Evolutionary conservation across 2,113 vertebrate genomes (phyloP), one percentile per base, ranked within the genome.

Genomic region (Leptobrachium ailaonicum): DNA sequence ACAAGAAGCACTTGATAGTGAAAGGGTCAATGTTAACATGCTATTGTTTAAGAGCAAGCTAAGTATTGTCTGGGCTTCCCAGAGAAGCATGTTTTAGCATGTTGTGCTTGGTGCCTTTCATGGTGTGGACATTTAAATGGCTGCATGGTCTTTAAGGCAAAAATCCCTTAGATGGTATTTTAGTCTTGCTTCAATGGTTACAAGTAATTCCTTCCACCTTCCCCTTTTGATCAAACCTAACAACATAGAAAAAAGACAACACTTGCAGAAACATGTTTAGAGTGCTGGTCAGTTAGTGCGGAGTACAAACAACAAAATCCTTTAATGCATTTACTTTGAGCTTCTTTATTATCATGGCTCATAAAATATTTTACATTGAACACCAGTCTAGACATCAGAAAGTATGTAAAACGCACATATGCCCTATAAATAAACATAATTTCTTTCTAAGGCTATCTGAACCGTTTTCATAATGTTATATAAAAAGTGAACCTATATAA

Each of bases 151-250:
- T 72, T 72, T n/a, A 72, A 13, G n/a, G 62, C 12, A 79, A 45
- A 14, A 47, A 50, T 43, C 44, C 10, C 50, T 79, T 79, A 66
- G 45, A 66, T 66, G 45, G 77, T 66, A 64, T 66, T 66, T 73
- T 66, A 71, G 77, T 73, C 64, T 63, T 80, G 77, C 77, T 80
- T 80, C 77, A 73, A 40, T 80, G 62, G n/a, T 20, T 73, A 63
- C 62, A 67, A 73, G 63, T 11, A 80, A 80, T 80, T 50, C 47
- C 68, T 40, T 43, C 11, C 3, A 53, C 69, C 43, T 73, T 11
- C 54, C 47, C 13, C 47, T 43, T n/a, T 14, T 53, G 47, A 2
- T 44, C 10, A 10, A 67, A 12, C 10, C 44, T 43, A 60, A 14
- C 8, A 47, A 62, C 76, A 62, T 13, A 77, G 4, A 56, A n/a